Evolutionary conservation across 2,113 vertebrate species (phyloP).

Genomic region (Columba janthina): DNA sequence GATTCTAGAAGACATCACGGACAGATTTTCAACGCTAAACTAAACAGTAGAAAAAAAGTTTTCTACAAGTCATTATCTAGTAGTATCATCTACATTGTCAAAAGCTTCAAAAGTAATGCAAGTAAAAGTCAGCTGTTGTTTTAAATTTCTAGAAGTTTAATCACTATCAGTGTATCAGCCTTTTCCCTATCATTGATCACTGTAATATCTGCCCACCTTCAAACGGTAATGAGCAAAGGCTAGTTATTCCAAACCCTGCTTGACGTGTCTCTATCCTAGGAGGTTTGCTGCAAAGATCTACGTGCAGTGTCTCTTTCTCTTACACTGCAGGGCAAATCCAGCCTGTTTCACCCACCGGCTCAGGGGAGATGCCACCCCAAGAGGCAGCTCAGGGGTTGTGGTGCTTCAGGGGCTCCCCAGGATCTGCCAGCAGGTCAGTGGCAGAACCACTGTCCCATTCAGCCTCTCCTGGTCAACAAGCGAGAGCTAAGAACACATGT

Average conservation of each 20-base stretch:
- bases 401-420: background rate
- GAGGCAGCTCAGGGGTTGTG: background rate
- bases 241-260: background rate
- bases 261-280: rapidly evolving
- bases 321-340: background rate
- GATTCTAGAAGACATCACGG: conserved; percentile 36
- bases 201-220: background rate
- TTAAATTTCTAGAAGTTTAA: background rate
- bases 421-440: too few relatives aligned
- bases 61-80: background rate
- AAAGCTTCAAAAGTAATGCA: background rate
- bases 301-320: rapidly evolving
- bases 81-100: background rate
- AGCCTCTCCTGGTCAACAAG: background rate
- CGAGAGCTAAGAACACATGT: background rate
- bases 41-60: background rate
- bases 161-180: background rate
- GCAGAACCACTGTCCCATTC: background rate
- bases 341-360: background rate
- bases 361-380: background rate
- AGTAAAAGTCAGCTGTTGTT: background rate
- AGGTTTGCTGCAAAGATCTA: background rate
- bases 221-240: background rate
- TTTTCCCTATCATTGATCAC: background rate
- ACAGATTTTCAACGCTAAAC: conserved; percentile 31